Percentiles rank a stretch among this genome's conserved stretches.
Conservation (phyloP, 2,113 vertebrate genomes). For the Actenoides hombroni region DNA sequence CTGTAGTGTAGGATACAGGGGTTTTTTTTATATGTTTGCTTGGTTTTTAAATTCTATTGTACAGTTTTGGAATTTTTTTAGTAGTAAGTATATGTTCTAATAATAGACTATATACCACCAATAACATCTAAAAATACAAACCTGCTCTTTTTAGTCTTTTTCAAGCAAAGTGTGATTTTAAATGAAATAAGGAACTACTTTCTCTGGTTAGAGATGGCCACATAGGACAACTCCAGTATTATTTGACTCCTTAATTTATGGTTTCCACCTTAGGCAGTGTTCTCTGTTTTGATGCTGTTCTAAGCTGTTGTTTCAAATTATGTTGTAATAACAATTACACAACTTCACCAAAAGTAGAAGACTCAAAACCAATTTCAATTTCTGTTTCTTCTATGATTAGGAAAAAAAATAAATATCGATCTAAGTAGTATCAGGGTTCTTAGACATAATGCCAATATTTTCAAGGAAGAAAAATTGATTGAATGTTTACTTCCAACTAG, state of each 20-base stretch:
- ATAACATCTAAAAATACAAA: neutral
- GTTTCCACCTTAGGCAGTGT: neutral
- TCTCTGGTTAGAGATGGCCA: neutral
- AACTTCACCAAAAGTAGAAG: neutral
- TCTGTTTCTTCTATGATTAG: neutral
- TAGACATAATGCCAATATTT: neutral
- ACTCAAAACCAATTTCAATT: neutral
- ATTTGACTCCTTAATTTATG: neutral
- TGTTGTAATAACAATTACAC: neutral
- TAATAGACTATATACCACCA: neutral
- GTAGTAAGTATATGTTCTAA: neutral
- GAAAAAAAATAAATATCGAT: neutral
- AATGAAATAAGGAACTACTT: neutral
- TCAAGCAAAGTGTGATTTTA: neutral
- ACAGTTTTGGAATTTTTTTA: neutral
- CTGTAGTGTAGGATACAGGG: neutral
- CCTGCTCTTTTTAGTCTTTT: neutral
- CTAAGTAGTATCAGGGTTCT: neutral
- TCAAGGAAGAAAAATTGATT: neutral
- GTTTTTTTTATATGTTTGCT: neutral
- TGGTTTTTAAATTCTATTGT: neutral
- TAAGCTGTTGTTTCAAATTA: neutral
- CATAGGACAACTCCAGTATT: neutral
- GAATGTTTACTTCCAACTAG: neutral
- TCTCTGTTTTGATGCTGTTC: neutral